Evolutionary conservation across 2,797 vertebrate genomes (phyloP).

Genomic region (Peromyscus eremicus): DNA sequence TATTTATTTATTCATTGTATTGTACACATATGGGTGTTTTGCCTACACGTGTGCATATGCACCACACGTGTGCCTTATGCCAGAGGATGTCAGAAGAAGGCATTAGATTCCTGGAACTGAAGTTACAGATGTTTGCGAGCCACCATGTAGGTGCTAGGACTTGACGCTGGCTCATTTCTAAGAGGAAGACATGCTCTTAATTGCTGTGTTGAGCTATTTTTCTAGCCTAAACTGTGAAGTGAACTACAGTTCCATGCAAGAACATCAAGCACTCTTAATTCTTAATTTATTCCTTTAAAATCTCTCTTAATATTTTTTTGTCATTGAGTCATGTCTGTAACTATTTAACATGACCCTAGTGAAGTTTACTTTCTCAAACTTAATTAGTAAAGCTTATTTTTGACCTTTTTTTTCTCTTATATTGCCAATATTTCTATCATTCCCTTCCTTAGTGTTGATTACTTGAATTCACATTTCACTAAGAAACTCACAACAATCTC

Average conservation of each 20-base stretch:
- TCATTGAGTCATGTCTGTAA: neutral
- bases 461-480: neutral
- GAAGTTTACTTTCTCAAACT: neutral
- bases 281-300: neutral
- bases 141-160: neutral
- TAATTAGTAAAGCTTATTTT: neutral
- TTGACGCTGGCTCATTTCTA: neutral
- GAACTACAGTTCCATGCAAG: neutral
- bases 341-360: neutral
- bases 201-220: neutral
- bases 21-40: neutral
- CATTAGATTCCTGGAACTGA: neutral
- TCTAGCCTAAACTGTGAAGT: neutral
- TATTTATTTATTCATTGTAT: neutral
- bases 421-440: neutral
- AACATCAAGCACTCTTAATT: neutral
- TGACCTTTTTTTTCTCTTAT: neutral
- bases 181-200: neutral
- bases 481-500: neutral
- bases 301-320: neutral
- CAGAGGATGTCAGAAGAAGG: neutral
- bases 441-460: neutral
- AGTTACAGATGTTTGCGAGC: neutral
- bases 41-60: neutral
- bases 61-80: neutral